Base-by-base conservation (phyloP, 2,113 vertebrate genomes). In the Cathartes aura region DNA sequence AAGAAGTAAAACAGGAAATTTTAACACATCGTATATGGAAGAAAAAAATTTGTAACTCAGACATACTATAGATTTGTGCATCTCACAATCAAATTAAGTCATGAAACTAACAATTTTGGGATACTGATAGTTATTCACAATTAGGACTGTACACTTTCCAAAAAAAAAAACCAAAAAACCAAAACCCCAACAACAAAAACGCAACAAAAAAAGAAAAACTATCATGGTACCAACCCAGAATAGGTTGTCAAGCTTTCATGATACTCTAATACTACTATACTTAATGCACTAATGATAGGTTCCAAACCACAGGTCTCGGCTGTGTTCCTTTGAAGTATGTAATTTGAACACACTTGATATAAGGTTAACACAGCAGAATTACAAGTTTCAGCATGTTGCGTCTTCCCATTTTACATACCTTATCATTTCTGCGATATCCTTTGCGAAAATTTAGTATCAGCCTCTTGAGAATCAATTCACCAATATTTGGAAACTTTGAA, bases 401-500 rank as follows among this genome's bases (percentile, higher is more conserved):
- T 24, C 42, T 82, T 63, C 4, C 24, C 6, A 4, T 42, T 48
- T 86, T 20, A 91, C 89, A 23, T 97, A 99, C 99, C 99, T 99
- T 99, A 97, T 99, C 99, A 92, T 99, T 99, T 91, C 99, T 99
- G 87, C 99, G 98, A 97, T 99, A 99, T 40, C 99, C 99, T 98
- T 99, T 99, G 75, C 99, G 99, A 97, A 99, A 99, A 97, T 99
- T 99, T 40, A 99, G 98, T 97, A 99, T 99, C 92, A 99, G 98
- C 34, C 99, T 99, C 91, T 99, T 99, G 71, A 99, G 99, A 91
- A 99, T 99, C 94, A 99, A 98, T 96, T 99, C 99, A 95, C 99
- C 99, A 9, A 99, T 99, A 95, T 99, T 99, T 76, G 99, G 99
- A 97, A 99, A 99, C 97, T 99, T 99, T 50, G 99, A 99, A 98